phyloP scores from a whole-genome alignment of 2,888 invertebrate species.

The Belgica antarctica region DNA sequence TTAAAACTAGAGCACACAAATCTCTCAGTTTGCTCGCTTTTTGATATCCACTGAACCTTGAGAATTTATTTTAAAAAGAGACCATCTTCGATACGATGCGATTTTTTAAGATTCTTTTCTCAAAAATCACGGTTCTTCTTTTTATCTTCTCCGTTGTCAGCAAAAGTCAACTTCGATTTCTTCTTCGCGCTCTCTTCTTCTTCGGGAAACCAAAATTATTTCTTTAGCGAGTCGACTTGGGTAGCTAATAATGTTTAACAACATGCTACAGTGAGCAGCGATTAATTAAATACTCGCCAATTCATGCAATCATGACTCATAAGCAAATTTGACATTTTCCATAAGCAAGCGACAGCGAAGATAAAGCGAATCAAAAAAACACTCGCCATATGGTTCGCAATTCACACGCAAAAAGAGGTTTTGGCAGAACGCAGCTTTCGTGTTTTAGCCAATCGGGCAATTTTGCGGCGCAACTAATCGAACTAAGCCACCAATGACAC shows the following conservation, averaged over 20 bases:
- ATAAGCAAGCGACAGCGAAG: too few relatives aligned
- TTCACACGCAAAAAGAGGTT: background rate
- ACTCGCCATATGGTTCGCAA: conserved; percentile 1
- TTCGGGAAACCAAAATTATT: too few relatives aligned
- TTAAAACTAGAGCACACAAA: conserved; percentile 18
- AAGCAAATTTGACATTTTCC: background rate
- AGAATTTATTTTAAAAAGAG: conserved; percentile 35
- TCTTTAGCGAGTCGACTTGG: too few relatives aligned
- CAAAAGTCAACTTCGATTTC: background rate
- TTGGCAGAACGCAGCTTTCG: background rate
- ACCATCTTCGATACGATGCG: conserved; percentile 40
- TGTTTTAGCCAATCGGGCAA: background rate
- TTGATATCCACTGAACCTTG: conserved; percentile 41
- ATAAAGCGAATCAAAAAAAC: too few relatives aligned
- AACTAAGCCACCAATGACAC: background rate
- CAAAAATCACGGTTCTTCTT: background rate
- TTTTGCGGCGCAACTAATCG: conserved; percentile 8
- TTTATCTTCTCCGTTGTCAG: background rate
- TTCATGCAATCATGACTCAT: conserved; percentile 3
- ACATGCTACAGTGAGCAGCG: background rate
- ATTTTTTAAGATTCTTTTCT: conserved; percentile 12
- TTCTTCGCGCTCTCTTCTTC: background rate
- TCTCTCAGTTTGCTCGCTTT: conserved; percentile 21
- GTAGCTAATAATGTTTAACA: conserved; percentile 21
- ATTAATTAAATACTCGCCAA: background rate